A percentile compares a stretch with the other conserved stretches of the same genome.
Evolutionary conservation across 2,888 invertebrate species (phyloP).

Genomic region (Mythimna ferrago): DNA sequence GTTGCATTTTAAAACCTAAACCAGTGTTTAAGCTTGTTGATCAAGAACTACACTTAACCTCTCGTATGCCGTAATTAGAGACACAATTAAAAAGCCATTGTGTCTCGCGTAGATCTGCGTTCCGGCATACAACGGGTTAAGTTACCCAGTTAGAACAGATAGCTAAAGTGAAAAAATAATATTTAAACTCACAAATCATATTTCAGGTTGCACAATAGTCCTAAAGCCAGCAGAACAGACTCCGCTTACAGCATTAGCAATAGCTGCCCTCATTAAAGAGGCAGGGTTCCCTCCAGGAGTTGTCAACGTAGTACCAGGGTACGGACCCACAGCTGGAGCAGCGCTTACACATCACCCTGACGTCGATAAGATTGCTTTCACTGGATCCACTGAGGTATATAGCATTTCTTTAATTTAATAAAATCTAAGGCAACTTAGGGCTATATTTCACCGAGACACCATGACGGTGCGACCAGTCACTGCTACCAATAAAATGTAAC

Average conservation of each 20-base stretch:
- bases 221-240: conserved; percentile 99
- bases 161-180: not conserved
- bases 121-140: no score
- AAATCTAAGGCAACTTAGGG: no score
- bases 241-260: conserved; percentile 96
- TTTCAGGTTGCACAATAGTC: conserved; percentile 94
- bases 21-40: not conserved
- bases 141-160: no score
- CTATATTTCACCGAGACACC: no score
- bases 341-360: conserved; percentile 93
- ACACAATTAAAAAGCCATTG: no score
- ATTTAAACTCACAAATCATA: not conserved
- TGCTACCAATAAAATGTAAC: no score
- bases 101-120: no score
- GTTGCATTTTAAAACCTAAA: not conserved
- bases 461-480: no score
- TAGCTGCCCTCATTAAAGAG: conserved; percentile 96
- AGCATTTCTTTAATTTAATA: not conserved
- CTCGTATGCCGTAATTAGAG: no score
- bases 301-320: conserved; percentile 97
- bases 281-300: conserved; percentile 98
- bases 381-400: conserved; percentile 82
- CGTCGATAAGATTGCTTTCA: conserved; percentile 97
- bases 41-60: not conserved
- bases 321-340: conserved; percentile 95